Conservation (phyloP, 2,797 vertebrate genomes). For the Varecia variegata region DNA sequence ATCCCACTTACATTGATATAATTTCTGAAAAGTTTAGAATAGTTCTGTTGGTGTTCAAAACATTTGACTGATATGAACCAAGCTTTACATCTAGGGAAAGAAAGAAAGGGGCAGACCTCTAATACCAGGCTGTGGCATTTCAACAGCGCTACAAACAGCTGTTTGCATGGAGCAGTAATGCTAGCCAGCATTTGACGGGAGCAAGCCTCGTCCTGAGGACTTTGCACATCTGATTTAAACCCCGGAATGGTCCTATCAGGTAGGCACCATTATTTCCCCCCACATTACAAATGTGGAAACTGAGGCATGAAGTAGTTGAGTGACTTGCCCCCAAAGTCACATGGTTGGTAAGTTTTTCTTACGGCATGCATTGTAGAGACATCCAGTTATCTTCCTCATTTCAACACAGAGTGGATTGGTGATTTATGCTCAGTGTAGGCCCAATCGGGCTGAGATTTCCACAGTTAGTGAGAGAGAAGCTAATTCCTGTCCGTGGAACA, state of each 20-base stretch:
- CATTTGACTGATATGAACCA: background rate
- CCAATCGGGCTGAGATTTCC: background rate
- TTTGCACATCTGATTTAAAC: background rate
- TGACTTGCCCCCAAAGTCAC: background rate
- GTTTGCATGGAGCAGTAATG: background rate
- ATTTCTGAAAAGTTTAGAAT: conserved; percentile 21
- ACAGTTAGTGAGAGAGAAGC: background rate
- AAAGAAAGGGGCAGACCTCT: background rate
- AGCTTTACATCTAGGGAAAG: background rate
- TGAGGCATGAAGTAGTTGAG: background rate
- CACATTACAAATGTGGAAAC: background rate
- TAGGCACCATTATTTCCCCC: background rate
- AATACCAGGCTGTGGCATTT: background rate
- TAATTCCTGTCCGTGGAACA: background rate
- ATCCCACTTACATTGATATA: background rate
- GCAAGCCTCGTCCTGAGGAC: background rate
- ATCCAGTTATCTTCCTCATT: background rate
- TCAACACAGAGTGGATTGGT: background rate
- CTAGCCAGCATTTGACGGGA: background rate
- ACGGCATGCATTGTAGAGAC: background rate
- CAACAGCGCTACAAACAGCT: background rate
- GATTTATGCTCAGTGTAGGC: background rate
- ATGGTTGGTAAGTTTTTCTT: background rate
- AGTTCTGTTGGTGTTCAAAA: background rate
- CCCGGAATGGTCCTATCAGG: background rate